Evolutionary conservation across 2,888 invertebrate species (phyloP).

Genomic region (Seladonia tumulorum): DNA sequence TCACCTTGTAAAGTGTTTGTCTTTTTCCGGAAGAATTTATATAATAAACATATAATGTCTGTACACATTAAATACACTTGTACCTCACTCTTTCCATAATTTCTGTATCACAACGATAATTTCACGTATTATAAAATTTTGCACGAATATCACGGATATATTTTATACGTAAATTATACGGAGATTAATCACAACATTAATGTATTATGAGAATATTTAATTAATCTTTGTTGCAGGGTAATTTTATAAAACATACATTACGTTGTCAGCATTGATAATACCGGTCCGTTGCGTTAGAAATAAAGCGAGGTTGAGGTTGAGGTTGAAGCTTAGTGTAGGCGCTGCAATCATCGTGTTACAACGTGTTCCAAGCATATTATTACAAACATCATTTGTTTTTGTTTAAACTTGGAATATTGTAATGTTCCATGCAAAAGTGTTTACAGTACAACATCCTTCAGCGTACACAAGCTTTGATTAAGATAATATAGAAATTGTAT

Average conservation of each 20-base stretch:
- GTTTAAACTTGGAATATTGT: slow-evolving; percentile 20
- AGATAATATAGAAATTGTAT: neutral
- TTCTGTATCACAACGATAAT: neutral
- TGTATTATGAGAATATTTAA: neutral
- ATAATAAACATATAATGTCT: neutral
- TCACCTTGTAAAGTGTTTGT: neutral
- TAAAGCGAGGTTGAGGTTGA: neutral
- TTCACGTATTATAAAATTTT: neutral
- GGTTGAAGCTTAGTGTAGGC: slow-evolving; percentile 1
- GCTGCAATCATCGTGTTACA: neutral
- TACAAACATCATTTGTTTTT: slow-evolving; percentile 40
- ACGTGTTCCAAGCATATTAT: slow-evolving; percentile 14
- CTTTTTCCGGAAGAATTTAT: neutral
- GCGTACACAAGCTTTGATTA: slow-evolving; percentile 3
- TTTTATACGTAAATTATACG: neutral
- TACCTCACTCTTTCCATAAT: neutral
- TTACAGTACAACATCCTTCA: slow-evolving; percentile 18
- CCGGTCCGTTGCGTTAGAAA: slow-evolving; percentile 4
- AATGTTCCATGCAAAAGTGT: slow-evolving; percentile 23
- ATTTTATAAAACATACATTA: slow-evolving; percentile 21
- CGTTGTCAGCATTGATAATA: slow-evolving; percentile 37
- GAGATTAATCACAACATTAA: neutral
- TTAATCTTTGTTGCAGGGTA: slow-evolving; percentile 30
- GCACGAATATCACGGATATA: neutral
- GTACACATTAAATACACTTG: neutral